Conservation (phyloP, 2,797 vertebrate genomes). For the Mormyrops attenuatus region DNA sequence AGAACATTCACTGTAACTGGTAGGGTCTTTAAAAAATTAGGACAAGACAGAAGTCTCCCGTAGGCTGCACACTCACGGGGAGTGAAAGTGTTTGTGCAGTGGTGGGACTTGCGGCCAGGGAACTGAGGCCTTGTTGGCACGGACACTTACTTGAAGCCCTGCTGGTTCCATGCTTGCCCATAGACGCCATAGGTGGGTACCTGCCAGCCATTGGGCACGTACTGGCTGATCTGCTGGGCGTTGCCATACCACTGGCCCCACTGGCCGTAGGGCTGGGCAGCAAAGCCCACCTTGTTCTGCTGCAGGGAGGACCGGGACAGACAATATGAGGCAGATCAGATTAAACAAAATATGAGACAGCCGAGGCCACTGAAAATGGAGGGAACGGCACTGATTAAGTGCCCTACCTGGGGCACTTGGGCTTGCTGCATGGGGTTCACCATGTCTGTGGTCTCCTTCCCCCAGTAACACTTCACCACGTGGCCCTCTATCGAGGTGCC, state of each 20-base stretch:
- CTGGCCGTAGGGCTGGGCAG: slow-evolving; percentile 85
- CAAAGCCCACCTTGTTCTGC: slow-evolving; percentile 88
- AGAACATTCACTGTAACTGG: background rate
- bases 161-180: slow-evolving; percentile 92
- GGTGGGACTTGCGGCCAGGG: background rate
- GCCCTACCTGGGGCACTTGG: slow-evolving; percentile 65
- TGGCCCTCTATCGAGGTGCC: slow-evolving; percentile 91
- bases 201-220: slow-evolving; percentile 94
- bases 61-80: background rate
- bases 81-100: slow-evolving; percentile 15
- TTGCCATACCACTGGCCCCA: slow-evolving; percentile 97
- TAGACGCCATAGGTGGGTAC: slow-evolving; percentile 92
- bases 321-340: background rate
- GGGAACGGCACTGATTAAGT: background rate
- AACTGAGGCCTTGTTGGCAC: slow-evolving; percentile 38
- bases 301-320: slow-evolving; percentile 32
- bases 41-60: background rate
- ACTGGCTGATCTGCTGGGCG: slow-evolving; percentile 89
- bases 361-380: background rate
- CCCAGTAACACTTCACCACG: slow-evolving; percentile 96
- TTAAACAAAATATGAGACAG: background rate
- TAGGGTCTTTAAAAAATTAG: background rate
- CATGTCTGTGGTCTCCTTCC: slow-evolving; percentile 93
- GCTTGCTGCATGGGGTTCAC: slow-evolving; percentile 85
- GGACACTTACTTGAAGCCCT: slow-evolving; percentile 90